These are phyloP conservation scores for Pseudococcus viburni DNA, from an alignment of 2,888 invertebrate genomes.

Conservation along the genomic window DNA sequence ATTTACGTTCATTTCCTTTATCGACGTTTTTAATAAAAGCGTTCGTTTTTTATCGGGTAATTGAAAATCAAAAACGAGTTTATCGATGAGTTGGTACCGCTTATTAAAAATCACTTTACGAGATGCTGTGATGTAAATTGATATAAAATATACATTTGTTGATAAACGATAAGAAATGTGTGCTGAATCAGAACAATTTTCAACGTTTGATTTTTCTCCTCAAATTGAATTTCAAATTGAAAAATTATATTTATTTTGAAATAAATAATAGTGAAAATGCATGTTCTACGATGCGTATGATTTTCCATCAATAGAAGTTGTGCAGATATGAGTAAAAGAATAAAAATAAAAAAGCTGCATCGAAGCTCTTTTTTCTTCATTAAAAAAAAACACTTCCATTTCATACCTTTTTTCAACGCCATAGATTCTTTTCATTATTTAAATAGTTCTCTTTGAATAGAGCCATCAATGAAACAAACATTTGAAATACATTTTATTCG, in stretches of 20 bases:
- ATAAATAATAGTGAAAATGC: too few relatives aligned
- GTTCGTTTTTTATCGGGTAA: background rate
- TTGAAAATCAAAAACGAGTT: background rate
- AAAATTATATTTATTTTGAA: background rate
- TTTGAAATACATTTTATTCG: slow-evolving; percentile 39
- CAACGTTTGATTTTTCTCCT: background rate
- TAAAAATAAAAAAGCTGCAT: background rate
- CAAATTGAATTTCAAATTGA: background rate
- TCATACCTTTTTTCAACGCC: background rate
- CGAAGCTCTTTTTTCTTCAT: background rate
- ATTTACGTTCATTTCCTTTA: background rate
- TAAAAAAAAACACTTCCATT: background rate
- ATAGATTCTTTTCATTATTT: background rate
- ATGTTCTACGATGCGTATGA: too few relatives aligned
- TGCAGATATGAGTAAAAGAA: too few relatives aligned
- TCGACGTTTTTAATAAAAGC: background rate
- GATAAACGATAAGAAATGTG: background rate
- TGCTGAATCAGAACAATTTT: background rate
- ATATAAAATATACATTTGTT: background rate
- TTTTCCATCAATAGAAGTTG: too few relatives aligned
- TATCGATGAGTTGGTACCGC: background rate
- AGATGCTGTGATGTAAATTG: background rate
- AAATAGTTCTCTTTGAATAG: background rate
- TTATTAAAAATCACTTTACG: background rate
- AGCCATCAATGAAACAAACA: slow-evolving; percentile 18